phyloP scores from a whole-genome alignment of 2,113 vertebrate genomes.

The Equus quagga region DNA sequence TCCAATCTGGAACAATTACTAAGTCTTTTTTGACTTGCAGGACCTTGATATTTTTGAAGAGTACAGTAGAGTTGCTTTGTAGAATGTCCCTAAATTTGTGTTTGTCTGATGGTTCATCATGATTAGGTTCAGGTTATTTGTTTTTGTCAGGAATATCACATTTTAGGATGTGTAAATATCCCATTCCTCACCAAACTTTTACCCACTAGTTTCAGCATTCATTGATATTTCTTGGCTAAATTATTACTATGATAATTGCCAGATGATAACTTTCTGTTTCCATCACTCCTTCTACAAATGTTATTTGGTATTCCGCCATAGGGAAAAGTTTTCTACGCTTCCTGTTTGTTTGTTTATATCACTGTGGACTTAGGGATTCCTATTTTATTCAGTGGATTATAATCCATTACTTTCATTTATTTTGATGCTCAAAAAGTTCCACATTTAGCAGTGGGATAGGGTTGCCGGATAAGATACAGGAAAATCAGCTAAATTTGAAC shows the following conservation, averaged over 20 bases:
- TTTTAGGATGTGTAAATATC: neutral
- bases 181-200: neutral
- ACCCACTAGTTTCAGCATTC: neutral
- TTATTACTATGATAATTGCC: neutral
- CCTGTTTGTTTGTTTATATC: slow-evolving; percentile 5
- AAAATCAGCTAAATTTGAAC: neutral
- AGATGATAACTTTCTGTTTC: neutral
- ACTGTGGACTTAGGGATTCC: neutral
- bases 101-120: neutral
- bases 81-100: neutral
- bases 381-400: neutral
- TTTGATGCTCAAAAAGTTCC: neutral
- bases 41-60: neutral
- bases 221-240: slow-evolving; percentile 20
- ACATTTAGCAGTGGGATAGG: neutral
- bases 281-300: neutral
- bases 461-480: neutral
- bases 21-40: neutral
- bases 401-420: neutral
- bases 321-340: neutral
- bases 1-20: neutral
- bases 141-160: neutral
- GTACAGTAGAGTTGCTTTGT: neutral
- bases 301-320: neutral
- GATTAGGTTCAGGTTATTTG: neutral